Evolutionary conservation across 64 coral and sea anemone genomes (phyloP).

Genomic region (Platygyra sinensis): DNA sequence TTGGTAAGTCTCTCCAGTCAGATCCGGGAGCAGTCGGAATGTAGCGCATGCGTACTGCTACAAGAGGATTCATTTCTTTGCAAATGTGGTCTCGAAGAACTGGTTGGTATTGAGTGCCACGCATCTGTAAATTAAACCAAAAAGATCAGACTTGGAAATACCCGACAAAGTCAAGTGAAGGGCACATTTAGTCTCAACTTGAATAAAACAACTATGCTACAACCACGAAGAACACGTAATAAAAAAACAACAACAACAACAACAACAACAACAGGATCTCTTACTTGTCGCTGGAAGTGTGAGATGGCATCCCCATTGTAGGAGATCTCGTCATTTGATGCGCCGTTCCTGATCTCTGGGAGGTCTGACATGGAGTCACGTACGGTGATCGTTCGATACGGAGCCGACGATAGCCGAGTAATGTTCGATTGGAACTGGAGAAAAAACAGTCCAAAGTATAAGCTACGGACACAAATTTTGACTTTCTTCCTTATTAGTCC

Average conservation of each 20-base stretch:
- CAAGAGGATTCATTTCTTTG: conserved; percentile 94
- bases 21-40: conserved; percentile 92
- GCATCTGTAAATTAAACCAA: conserved; percentile 54
- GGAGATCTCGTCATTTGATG: conserved; percentile 58
- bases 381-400: conserved; percentile 97
- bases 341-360: conserved; percentile 88
- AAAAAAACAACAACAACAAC: not conserved
- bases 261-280: not conserved
- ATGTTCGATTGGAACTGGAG: conserved; percentile 87
- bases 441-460: not conserved
- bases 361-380: conserved; percentile 96
- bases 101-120: conserved; percentile 81
- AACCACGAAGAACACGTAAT: not conserved
- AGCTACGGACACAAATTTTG: no score
- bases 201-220: not conserved
- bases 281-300: conserved; percentile 93
- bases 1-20: conserved; percentile 98
- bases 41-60: conserved; percentile 81
- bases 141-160: not conserved
- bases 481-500: no score
- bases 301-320: conserved; percentile 93
- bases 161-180: no score
- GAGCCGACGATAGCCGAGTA: conserved; percentile 67
- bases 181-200: no score
- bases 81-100: conserved; percentile 95